phyloP scores from a whole-genome alignment of 1,140 invertebrate genomes.

The Gryllus bimaculatus region DNA sequence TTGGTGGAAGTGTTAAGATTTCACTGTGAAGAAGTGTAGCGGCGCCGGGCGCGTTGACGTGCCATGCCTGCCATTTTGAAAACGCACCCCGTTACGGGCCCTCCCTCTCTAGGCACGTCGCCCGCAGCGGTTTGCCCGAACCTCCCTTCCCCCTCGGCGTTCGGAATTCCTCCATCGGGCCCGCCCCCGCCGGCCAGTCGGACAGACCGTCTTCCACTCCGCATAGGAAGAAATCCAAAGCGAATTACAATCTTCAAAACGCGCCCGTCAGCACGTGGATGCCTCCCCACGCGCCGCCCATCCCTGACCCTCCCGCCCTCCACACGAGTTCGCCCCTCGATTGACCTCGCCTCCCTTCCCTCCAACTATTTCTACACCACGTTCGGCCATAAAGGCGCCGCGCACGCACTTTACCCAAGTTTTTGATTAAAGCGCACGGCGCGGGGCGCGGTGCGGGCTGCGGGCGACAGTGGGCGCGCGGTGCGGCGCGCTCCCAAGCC shows the following conservation, averaged over 20 bases:
- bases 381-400: slow-evolving; percentile 8
- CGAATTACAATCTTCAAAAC: slow-evolving; percentile 16
- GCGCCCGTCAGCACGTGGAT: not conserved
- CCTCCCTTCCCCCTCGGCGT: too few species aligned
- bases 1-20: too few species aligned
- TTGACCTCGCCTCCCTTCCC: slow-evolving; percentile 2
- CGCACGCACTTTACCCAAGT: not conserved
- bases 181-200: too few species aligned
- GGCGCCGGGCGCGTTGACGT: too few species aligned
- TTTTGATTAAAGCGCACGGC: not conserved
- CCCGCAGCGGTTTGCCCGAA: too few species aligned
- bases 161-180: too few species aligned
- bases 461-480: too few species aligned
- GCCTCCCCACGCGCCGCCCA: not conserved
- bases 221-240: slow-evolving; percentile 8
- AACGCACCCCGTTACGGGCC: too few species aligned
- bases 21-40: too few species aligned
- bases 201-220: slow-evolving; percentile 11
- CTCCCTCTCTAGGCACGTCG: too few species aligned
- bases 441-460: too few species aligned
- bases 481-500: not conserved
- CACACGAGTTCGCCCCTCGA: not conserved
- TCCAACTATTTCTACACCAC: slow-evolving; percentile 7
- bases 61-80: too few species aligned
- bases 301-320: not conserved